phyloP scores from a whole-genome alignment of 2,797 vertebrate genomes.

The Myotis planiceps region DNA sequence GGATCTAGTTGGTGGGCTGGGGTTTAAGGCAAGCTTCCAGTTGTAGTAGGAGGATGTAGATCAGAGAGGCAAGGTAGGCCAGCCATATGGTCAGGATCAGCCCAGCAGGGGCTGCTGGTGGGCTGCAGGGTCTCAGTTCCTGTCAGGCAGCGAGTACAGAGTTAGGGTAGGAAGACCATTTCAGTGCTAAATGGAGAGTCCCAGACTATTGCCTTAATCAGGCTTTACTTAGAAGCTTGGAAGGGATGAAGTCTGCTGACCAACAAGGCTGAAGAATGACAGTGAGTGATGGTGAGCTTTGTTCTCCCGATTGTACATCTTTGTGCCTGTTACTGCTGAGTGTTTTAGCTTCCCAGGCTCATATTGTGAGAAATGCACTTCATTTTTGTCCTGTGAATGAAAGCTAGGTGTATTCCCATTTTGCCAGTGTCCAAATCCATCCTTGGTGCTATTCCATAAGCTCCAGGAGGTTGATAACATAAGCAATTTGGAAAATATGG shows the following conservation, averaged over 20 bases:
- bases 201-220: background rate
- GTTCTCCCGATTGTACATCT: background rate
- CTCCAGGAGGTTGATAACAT: background rate
- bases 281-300: background rate
- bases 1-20: background rate
- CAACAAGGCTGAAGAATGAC: background rate
- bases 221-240: background rate
- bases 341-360: background rate
- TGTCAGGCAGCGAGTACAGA: background rate
- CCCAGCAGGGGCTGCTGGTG: background rate
- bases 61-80: background rate
- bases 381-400: background rate
- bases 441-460: background rate
- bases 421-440: background rate
- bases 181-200: background rate
- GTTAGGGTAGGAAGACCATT: background rate
- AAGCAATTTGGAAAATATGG: background rate
- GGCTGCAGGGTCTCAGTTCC: background rate
- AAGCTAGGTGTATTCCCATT: background rate
- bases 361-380: background rate
- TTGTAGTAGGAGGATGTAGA: background rate
- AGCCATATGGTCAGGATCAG: background rate
- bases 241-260: background rate
- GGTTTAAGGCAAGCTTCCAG: background rate
- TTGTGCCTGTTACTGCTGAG: background rate